Conservation (phyloP, 2,113 vertebrate species). For the Pangasianodon gigas region DNA sequence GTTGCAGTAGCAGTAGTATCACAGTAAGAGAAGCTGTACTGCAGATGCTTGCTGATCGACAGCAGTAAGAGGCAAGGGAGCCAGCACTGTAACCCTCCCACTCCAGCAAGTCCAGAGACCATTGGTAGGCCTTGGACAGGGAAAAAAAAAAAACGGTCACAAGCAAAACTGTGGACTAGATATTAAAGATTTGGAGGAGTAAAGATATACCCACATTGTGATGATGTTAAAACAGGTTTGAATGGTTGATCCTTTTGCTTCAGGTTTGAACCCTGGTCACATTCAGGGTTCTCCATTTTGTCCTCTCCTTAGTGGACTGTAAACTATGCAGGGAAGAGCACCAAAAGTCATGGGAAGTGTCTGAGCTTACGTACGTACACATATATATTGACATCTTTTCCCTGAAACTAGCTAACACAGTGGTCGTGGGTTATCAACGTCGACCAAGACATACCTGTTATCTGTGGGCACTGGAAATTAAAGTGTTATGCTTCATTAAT, state of each 20-base stretch:
- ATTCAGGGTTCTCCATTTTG: not conserved
- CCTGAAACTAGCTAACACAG: conserved; percentile 57
- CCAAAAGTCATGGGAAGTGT: conserved; percentile 52
- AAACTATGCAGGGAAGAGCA: conserved; percentile 64
- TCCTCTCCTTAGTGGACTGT: conserved; percentile 55
- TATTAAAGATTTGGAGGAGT: conserved; percentile 32
- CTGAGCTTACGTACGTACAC: conserved; percentile 43
- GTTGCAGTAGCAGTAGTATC: conserved; percentile 77
- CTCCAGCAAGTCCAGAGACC: conserved; percentile 49
- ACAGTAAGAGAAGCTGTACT: conserved; percentile 58
- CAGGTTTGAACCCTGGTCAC: not conserved
- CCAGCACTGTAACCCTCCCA: conserved; percentile 48
- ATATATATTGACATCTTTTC: conserved; percentile 36
- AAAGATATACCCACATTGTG: conserved; percentile 4
- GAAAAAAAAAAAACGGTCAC: conserved; percentile 9
- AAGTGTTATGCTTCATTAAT: not conserved
- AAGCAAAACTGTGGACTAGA: not conserved
- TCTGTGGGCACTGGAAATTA: conserved; percentile 26
- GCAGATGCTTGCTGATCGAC: conserved; percentile 51
- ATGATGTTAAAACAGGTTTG: not conserved
- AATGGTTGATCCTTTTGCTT: conserved; percentile 1
- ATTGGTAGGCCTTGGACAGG: conserved; percentile 20
- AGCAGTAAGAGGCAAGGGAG: conserved; percentile 35
- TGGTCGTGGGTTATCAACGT: conserved; percentile 41
- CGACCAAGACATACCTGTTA: conserved; percentile 29